Base-by-base conservation (phyloP, 2,113 vertebrate genomes). In the Alectura lathami region DNA sequence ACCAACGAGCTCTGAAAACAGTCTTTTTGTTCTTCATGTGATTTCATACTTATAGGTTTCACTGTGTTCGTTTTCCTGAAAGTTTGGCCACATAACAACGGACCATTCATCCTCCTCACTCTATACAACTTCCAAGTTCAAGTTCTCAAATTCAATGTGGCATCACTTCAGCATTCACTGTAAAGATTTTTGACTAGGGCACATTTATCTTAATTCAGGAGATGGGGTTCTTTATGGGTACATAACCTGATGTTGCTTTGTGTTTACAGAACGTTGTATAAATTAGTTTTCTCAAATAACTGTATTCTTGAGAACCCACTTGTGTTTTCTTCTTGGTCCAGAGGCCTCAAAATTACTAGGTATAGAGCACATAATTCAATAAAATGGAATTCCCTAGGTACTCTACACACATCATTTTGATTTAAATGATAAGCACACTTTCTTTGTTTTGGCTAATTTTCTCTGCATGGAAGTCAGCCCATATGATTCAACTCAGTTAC, bases 281-380 rank as follows among this genome's bases (percentile, higher is more conserved):
- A 91, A 93, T 92, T 83, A 54, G 8, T 95, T 93, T 51, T 92
- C 91, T 94, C 85, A 93, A 83, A 18, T 89, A 94, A 70, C 54
- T 53, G 32, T 53, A 60, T 79, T 93, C 30, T 86, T 82, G 32
- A 86, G 77, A 86, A 70, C 3, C 7, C 14, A 62, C 29, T 8
- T 80, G 66, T 85, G 27, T 42, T 75, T 83, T 91, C 23, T 47
- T 73, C 85, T 87, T 90, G 27, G 27, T 48, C 50, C 47, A 74
- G 75, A 66, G 75, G n/a, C 13, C 45, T 77, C 50, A 74, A 93
- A 94, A 94, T 66, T 85, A 64, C 73, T 83, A 89, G 96, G 60
- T 73, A 77, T 29, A 59, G 85, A 95, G 17, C 47, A 66, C 26
- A 13, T 34, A 57, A 79, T 48, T 63, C 38, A 93, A 50, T 40